These are phyloP conservation scores for Thunnus albacares DNA, from an alignment of 2,797 vertebrate species.

Conservation along the genomic window DNA sequence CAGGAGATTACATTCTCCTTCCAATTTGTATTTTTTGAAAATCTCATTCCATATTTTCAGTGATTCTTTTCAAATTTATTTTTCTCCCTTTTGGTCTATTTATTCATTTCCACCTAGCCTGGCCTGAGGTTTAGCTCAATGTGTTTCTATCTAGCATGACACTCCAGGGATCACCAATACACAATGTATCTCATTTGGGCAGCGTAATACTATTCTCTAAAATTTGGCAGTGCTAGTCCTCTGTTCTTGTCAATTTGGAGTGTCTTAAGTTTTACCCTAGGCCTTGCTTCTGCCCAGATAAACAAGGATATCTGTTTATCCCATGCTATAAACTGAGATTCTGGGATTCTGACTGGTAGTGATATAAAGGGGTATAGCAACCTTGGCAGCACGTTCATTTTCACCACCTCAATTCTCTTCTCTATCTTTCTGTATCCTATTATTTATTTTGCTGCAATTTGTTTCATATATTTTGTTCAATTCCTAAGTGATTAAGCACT, in stretches of 20 bases:
- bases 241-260: neutral
- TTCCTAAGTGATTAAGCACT: conserved; percentile 2
- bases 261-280: conserved; percentile 15
- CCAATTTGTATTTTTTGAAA: neutral
- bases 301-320: conserved; percentile 23
- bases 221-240: neutral
- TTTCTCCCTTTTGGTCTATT: neutral
- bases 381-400: conserved; percentile 8
- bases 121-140: neutral
- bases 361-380: conserved; percentile 4
- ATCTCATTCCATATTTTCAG: neutral
- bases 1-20: neutral
- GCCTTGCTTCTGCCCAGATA: conserved; percentile 12
- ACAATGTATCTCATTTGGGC: neutral
- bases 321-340: neutral
- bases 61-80: neutral
- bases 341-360: neutral
- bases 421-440: neutral
- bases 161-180: neutral
- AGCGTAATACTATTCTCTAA: conserved; percentile 14
- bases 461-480: neutral
- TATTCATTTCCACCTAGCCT: conserved; percentile 1
- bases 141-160: neutral
- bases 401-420: neutral
- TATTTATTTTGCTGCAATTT: conserved; percentile 2